Conservation (phyloP, 2,888 invertebrate genomes). For the Drosophila lutescens region DNA sequence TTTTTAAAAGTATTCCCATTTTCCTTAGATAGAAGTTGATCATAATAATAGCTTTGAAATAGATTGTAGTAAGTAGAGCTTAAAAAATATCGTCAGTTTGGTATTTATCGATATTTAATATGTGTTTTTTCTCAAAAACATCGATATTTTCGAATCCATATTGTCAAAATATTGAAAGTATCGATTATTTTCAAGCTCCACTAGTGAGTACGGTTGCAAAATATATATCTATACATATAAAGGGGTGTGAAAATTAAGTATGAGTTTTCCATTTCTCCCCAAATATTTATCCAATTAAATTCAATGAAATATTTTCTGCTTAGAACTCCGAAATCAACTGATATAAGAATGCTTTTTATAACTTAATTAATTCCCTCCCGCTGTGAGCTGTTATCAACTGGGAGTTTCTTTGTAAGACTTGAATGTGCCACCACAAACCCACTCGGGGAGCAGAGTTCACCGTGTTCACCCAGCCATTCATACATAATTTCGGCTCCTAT, state of each 20-base stretch:
- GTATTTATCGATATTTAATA: no score
- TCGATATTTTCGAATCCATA: no score
- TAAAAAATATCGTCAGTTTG: no score
- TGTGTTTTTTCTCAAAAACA: no score
- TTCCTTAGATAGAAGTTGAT: neutral
- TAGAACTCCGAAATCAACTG: neutral
- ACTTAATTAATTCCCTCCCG: conserved; percentile 16
- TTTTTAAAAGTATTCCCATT: neutral
- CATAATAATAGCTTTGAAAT: neutral
- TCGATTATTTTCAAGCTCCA: no score
- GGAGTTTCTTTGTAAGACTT: conserved; percentile 26
- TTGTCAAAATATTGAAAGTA: no score
- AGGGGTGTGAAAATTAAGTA: no score
- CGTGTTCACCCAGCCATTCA: conserved; percentile 22
- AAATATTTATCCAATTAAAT: no score
- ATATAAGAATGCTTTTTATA: neutral
- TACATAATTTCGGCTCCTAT: conserved; percentile 38
- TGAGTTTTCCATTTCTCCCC: no score
- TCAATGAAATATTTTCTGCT: neutral
- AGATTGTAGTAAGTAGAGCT: neutral
- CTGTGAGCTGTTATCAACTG: conserved; percentile 10
- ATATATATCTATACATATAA: no score
- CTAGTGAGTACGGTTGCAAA: no score
- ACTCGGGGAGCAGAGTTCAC: conserved; percentile 6
- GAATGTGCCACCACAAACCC: conserved; percentile 23